Percentiles rank a stretch among this genome's conserved stretches.
Evolutionary conservation across 2,888 invertebrate genomes (phyloP).

Genomic region (Anoplius nigerrimus): DNA sequence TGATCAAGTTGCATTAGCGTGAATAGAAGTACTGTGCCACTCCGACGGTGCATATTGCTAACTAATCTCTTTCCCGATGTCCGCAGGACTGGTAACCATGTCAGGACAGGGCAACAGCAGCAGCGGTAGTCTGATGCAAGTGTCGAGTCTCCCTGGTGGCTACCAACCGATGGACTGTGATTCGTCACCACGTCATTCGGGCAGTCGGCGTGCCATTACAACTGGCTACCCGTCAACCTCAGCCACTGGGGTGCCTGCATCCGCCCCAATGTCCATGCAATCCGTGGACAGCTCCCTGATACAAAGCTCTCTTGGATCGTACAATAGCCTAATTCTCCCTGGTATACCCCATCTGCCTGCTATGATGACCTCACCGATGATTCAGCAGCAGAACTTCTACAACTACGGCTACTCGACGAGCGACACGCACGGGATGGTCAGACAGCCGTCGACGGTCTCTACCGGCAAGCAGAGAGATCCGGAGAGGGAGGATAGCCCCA

Average conservation of each 20-base stretch:
- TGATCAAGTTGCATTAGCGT: constrained; percentile 52
- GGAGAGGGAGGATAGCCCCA: constrained; percentile 84
- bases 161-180: constrained; percentile 88
- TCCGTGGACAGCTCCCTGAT: constrained; percentile 72
- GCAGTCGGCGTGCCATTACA: constrained; percentile 64
- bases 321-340: constrained; percentile 75
- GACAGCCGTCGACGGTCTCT: constrained; percentile 67
- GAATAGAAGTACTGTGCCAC: not conserved
- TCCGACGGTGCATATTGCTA: not conserved
- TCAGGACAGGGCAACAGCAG: constrained; percentile 73
- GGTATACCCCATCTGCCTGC: constrained; percentile 73
- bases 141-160: constrained; percentile 68
- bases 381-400: constrained; percentile 71
- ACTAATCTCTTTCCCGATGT: too few relatives aligned
- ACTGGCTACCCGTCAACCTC: constrained; percentile 64
- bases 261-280: constrained; percentile 69
- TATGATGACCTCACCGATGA: constrained; percentile 70
- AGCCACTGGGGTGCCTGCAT: constrained; percentile 53
- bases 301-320: constrained; percentile 75
- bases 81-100: constrained; percentile 73
- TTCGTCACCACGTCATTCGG: constrained; percentile 78
- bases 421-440: constrained; percentile 67
- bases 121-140: constrained; percentile 70
- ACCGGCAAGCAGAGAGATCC: constrained; percentile 70
- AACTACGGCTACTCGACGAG: constrained; percentile 70